Base-by-base conservation (phyloP, 2,888 invertebrate genomes). In the Rhimphoctona megacephalus region DNA sequence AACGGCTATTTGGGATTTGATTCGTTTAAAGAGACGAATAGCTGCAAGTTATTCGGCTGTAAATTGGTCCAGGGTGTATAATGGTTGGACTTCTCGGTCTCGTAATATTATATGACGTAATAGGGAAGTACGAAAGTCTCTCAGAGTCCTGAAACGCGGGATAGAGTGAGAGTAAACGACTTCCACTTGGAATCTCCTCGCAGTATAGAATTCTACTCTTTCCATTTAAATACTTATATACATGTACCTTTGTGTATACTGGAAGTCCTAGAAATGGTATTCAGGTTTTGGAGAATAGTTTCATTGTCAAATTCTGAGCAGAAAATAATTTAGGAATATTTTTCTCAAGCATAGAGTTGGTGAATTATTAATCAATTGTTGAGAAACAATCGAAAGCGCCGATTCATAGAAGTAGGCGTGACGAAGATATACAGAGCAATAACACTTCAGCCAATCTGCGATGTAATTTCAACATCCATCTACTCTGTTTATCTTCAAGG, bases 181-280 rank as follows among this genome's bases (percentile, higher is more conserved):
- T 85, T 74, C 67, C 61, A 82, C 67, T 85, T 82, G 61, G 78
- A 81, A 86, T 81, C 81, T 78, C 80, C 52, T 67, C 52, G 36
- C 43, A 30, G 69, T 57, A 54, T 57, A 43, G 67, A 69, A 64
- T 66, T 79, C 43, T 52, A 30, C 73, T n/a, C 54, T 54, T 33
- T 54, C 36, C 54, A 9, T 61, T 61, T 11, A 25, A 61, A 61
- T 74, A 72, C 70, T 85, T 64, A 30, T 17, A 43, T 49, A 81
- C 33, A 73, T 30, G 61, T 67, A 39, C 66, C 39, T 43, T 25
- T 19, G 54, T 30, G 33, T 61, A 72, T 30, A 78, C 17, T 66
- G 61, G 61, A 61, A 61, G 61, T 61, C 61, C 61, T 17, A 17
- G 30, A 61, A 61, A 17, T 30, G 61, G 30, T 4, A 49, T 49